These are phyloP conservation scores for Gavialis gangeticus DNA, from an alignment of 2,113 vertebrate genomes.

Conservation along the genomic window DNA sequence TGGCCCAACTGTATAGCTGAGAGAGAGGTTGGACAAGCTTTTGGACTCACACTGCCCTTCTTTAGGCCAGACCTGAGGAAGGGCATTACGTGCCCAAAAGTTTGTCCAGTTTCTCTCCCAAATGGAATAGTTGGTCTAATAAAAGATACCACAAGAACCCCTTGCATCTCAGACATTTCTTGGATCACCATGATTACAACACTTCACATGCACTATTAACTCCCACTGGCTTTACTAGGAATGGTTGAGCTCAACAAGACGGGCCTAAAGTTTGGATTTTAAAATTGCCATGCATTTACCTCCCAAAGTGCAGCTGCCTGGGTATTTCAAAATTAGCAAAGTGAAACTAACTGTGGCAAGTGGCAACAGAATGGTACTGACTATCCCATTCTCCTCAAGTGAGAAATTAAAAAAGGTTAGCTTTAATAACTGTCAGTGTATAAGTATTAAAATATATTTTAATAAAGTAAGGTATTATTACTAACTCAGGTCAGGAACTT, in stretches of 20 bases:
- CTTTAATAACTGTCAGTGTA: accelerated
- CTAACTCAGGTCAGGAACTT: neutral
- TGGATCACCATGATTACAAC: too few species aligned
- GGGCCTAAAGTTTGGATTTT: neutral
- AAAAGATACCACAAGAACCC: too few species aligned
- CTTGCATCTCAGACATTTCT: too few species aligned
- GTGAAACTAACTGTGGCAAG: accelerated
- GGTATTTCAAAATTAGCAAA: neutral
- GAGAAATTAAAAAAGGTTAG: neutral
- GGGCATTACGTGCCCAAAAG: too few species aligned
- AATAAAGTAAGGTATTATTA: neutral
- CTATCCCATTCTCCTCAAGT: neutral
- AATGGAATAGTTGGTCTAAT: too few species aligned
- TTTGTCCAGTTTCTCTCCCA: too few species aligned
- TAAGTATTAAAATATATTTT: accelerated
- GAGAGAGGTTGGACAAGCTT: too few species aligned
- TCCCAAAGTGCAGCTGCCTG: neutral
- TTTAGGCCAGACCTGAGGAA: too few species aligned
- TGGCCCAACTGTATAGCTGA: too few species aligned
- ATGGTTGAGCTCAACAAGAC: neutral
- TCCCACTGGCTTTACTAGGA: neutral
- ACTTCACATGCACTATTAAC: too few species aligned
- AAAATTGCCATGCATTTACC: neutral
- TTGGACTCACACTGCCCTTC: too few species aligned
- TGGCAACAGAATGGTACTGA: neutral